Base-by-base conservation (phyloP, 1,140 invertebrate species). In the Drosophila suzukii region DNA sequence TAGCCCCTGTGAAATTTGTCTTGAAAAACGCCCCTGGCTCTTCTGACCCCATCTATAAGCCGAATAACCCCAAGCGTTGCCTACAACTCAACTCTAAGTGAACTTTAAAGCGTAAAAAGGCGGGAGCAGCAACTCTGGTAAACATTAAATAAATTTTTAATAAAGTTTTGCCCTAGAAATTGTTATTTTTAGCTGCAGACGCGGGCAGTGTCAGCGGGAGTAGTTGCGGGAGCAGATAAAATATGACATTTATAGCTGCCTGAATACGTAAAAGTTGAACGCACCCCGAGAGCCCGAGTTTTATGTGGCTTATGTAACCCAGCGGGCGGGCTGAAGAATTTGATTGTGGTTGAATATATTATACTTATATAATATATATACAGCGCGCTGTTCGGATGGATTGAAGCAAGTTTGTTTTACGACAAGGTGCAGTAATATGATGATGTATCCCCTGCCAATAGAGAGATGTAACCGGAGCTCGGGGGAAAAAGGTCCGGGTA, bases 231-330 rank as follows among this genome's bases (percentile, higher is more conserved):
- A 72, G 56, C 74, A 82, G 78, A 85, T 82, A 85, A 85, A 85
- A 85, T 78, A 82, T 85, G 82, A 85, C 82, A 88, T 85, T 85
- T 85, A 88, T 88, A 78, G 83, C 78, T 67, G 78, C 53, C 73
- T 73, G 82, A 86, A 86, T 81, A 78, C 74, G 83, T 82, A 78
- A 78, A 80, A 84, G 81, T 85, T 78, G 78, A 85, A 85, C 82
- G 82, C 83, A 81, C 82, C 78, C 82, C 63, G 58, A 72, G 81
- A 84, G 81, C 50, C 27, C 13, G 55, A 79, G 49, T 83, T 84
- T 83, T 75, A 82, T 82, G 75, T 75, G 58, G 80, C 71, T 79
- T 83, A 70, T 75, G 74, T 71, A 81, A 76, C 39, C 41, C 54
- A 55, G 59, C 59, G 30, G 53, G 78, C 38, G 53, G 80, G 58